These are phyloP conservation scores for Hafferia zeledoni DNA, from an alignment of 2,797 vertebrate genomes.

Conservation along the genomic window DNA sequence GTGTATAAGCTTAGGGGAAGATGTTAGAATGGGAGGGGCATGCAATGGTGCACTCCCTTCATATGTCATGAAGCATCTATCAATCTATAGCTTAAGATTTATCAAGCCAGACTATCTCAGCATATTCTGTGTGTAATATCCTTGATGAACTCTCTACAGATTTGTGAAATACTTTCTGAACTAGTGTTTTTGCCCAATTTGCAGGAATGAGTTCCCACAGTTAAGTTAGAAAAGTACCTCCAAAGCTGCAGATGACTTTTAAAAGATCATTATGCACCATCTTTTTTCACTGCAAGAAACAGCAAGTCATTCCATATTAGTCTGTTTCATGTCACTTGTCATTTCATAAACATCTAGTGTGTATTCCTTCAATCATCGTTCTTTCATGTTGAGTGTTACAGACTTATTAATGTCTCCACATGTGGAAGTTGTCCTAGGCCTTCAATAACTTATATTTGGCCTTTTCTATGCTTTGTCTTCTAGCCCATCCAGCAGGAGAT, in stretches of 20 bases:
- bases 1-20: background rate
- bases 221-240: background rate
- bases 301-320: background rate
- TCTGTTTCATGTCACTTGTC: background rate
- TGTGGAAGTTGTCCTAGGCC: background rate
- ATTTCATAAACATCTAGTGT: background rate
- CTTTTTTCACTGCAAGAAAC: background rate
- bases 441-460: background rate
- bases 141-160: background rate
- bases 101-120: background rate
- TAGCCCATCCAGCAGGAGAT: background rate
- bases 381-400: background rate
- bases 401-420: background rate
- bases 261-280: background rate
- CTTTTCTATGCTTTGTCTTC: background rate
- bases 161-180: background rate
- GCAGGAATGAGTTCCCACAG: background rate
- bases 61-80: background rate
- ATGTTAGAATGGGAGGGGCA: background rate
- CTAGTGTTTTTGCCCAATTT: background rate
- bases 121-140: background rate
- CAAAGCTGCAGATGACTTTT: background rate
- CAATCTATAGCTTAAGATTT: background rate
- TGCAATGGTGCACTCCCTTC: background rate
- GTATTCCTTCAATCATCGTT: background rate